Evolutionary conservation across 2,888 invertebrate genomes (phyloP).

Genomic region (Lagria hirta): DNA sequence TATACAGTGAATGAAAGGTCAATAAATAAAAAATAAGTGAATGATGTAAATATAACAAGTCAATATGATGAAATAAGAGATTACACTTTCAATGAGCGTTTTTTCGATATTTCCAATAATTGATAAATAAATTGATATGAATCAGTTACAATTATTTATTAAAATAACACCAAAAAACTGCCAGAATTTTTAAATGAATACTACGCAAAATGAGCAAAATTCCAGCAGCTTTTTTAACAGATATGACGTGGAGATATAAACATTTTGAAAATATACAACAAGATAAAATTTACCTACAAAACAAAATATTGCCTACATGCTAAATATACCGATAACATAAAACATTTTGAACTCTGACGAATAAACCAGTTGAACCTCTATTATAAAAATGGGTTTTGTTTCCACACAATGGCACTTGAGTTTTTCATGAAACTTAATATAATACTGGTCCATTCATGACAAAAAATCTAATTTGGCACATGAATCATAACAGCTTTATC

Average conservation of each 20-base stretch:
- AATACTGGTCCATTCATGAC: constrained; percentile 13
- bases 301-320: too few relatives aligned
- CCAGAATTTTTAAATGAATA: constrained; percentile 18
- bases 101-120: constrained; percentile 44
- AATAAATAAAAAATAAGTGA: constrained; percentile 13
- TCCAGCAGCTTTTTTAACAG: constrained; percentile 43
- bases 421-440: constrained; percentile 5
- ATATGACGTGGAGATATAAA: constrained; percentile 45
- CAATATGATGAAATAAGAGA: constrained; percentile 36
- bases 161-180: constrained; percentile 29
- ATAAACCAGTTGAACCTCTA: neutral
- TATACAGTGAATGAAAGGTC: constrained; percentile 40
- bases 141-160: constrained; percentile 50
- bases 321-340: constrained; percentile 1
- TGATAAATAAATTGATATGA: constrained; percentile 55
- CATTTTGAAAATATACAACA: constrained; percentile 39
- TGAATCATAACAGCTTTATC: constrained; percentile 19
- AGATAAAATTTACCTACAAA: constrained; percentile 28
- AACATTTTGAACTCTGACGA: neutral
- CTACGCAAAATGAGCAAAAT: constrained; percentile 23
- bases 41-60: constrained; percentile 7
- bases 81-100: constrained; percentile 42
- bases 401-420: constrained; percentile 18
- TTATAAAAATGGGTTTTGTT: constrained; percentile 3
- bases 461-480: constrained; percentile 24